Evolutionary conservation across 2,888 invertebrate species (phyloP).

Genomic region (Scaptomyza tumidula): DNA sequence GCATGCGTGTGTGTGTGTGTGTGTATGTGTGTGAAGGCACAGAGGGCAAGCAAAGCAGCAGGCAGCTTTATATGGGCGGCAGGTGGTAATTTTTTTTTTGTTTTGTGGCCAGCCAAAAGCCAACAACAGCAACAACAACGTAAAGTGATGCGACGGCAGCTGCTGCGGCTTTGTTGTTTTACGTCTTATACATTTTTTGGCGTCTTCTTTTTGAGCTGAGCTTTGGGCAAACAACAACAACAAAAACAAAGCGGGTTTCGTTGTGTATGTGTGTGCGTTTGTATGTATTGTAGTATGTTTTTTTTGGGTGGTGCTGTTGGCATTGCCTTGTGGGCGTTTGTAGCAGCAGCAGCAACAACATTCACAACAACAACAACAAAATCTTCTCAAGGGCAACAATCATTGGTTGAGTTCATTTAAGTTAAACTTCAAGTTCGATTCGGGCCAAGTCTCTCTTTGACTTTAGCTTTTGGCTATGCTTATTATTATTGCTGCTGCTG

Average conservation of each 20-base stretch:
- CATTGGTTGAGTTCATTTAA: conserved; percentile 25
- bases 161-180: conserved; percentile 44
- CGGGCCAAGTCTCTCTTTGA: conserved; percentile 53
- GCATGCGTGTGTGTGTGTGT: not conserved
- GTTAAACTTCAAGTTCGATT: conserved; percentile 32
- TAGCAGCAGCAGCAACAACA: conserved; percentile 37
- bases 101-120: conserved; percentile 56
- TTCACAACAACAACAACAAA: conserved; percentile 25
- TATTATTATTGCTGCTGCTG: conserved; percentile 51
- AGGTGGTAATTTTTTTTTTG: conserved; percentile 76
- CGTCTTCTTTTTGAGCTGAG: conserved; percentile 65
- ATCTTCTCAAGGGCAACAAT: conserved; percentile 72
- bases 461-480: conserved; percentile 76
- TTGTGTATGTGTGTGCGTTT: conserved; percentile 4
- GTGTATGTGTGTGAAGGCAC: conserved; percentile 29
- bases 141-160: conserved; percentile 67
- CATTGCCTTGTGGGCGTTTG: conserved; percentile 67
- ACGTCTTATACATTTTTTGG: conserved; percentile 43
- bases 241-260: conserved; percentile 62
- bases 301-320: conserved; percentile 69
- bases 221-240: conserved; percentile 48
- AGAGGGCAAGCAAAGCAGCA: conserved; percentile 31
- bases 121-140: conserved; percentile 35
- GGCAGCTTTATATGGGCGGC: conserved; percentile 78
- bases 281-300: conserved; percentile 17